phyloP scores from a whole-genome alignment of 1,140 invertebrate species.

The Cotesia vestalis region DNA sequence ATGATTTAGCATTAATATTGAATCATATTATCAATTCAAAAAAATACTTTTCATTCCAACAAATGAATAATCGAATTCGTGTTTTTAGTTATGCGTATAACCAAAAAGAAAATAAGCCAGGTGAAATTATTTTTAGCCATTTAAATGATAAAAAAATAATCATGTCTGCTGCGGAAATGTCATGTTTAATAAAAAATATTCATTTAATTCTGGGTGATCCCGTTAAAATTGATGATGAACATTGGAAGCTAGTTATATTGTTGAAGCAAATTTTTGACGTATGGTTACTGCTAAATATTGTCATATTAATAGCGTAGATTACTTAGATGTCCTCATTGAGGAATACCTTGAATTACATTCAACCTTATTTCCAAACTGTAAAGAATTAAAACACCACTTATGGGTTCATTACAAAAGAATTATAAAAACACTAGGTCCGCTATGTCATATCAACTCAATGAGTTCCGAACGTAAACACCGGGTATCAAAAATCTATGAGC shows the following conservation, averaged over 20 bases:
- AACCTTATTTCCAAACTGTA: background rate
- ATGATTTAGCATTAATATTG: too few species aligned
- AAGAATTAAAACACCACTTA: background rate
- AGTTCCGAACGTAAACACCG: background rate
- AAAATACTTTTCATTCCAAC: background rate
- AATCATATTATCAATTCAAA: background rate
- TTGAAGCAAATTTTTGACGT: constrained; percentile 1
- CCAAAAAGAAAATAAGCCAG: background rate
- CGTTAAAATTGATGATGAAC: background rate
- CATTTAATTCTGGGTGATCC: background rate
- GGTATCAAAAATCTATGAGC: background rate
- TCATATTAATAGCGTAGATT: background rate
- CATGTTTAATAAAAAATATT: background rate
- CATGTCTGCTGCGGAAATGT: constrained; percentile 3
- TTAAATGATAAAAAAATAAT: constrained; percentile 4
- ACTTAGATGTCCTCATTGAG: background rate
- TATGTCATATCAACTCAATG: background rate
- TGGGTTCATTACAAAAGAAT: background rate
- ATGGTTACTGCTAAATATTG: background rate
- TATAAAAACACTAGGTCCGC: background rate
- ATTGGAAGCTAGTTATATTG: background rate
- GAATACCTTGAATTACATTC: background rate
- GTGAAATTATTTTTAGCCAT: background rate
- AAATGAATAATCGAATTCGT: background rate
- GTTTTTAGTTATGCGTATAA: background rate